Conservation (phyloP, 2,113 vertebrate genomes). For the Xerus inauris region DNA sequence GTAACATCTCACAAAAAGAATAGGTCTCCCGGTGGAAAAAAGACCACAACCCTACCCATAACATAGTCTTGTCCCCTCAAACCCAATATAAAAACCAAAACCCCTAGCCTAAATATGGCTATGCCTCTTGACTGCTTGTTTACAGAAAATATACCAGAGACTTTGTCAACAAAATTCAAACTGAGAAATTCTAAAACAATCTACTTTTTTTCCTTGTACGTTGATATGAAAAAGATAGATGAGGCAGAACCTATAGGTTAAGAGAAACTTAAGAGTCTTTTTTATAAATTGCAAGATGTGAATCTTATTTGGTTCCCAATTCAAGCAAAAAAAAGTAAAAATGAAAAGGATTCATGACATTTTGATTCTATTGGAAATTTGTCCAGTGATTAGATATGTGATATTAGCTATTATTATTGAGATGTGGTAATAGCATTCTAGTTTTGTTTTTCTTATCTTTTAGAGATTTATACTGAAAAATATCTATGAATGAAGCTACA, state of each 20-base stretch:
- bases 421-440: not conserved
- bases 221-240: not conserved
- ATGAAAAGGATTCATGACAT: not conserved
- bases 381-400: not conserved
- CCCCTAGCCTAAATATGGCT: not conserved
- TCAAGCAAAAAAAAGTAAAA: constrained; percentile 18
- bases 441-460: constrained; percentile 15
- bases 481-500: constrained; percentile 19
- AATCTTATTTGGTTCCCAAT: constrained; percentile 27
- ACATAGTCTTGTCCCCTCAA: not conserved
- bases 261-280: not conserved
- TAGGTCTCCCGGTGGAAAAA: not conserved
- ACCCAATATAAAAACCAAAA: not conserved
- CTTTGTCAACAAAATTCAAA: not conserved
- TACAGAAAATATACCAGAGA: not conserved
- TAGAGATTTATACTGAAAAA: constrained; percentile 33
- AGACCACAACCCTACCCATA: not conserved
- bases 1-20: not conserved
- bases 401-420: not conserved
- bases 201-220: not conserved
- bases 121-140: not conserved
- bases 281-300: not conserved
- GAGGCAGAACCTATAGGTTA: not conserved
- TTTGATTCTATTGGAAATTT: constrained; percentile 48
- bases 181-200: not conserved